Conservation (phyloP, 2,888 invertebrate genomes). For the Athalia circularis region DNA sequence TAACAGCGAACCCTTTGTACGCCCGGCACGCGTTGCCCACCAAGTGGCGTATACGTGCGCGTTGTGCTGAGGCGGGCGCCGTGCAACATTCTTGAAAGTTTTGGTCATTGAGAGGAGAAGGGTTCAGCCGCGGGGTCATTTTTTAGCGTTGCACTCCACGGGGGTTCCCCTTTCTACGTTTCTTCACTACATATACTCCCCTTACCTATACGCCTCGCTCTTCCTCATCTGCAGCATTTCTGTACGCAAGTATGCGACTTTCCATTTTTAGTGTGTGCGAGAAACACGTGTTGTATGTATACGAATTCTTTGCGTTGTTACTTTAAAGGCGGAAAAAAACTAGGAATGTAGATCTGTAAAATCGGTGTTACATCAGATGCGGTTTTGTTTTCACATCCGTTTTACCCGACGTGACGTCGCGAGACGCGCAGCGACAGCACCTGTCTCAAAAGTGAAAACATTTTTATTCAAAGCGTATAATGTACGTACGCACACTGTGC, state of each 20-base stretch:
- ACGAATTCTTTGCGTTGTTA: no score
- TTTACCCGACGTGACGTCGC: constrained; percentile 1
- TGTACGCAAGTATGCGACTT: constrained; percentile 40
- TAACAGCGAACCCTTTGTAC: constrained; percentile 59
- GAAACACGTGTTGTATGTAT: background rate
- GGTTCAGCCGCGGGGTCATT: constrained; percentile 56
- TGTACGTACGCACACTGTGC: no score
- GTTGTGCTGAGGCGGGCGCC: constrained; percentile 42
- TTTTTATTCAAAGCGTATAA: constrained; percentile 43
- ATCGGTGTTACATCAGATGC: no score
- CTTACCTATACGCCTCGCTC: constrained; percentile 10
- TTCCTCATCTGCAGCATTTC: constrained; percentile 9
- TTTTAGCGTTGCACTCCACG: constrained; percentile 63
- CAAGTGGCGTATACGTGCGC: constrained; percentile 44
- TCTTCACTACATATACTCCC: background rate
- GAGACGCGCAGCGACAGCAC: constrained; percentile 51
- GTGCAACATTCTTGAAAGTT: constrained; percentile 55
- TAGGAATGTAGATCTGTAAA: background rate
- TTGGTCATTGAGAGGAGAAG: constrained; percentile 54
- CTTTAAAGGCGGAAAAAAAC: no score
- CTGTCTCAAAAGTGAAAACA: constrained; percentile 52
- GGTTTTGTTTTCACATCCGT: constrained; percentile 35
- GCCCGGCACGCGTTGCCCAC: constrained; percentile 45
- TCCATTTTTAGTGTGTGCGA: no score
- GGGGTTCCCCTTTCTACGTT: constrained; percentile 53